Percentiles rank a stretch among this genome's conserved stretches.
phyloP scores from a whole-genome alignment of 2,888 invertebrate species.

The Diarsia dahlii region DNA sequence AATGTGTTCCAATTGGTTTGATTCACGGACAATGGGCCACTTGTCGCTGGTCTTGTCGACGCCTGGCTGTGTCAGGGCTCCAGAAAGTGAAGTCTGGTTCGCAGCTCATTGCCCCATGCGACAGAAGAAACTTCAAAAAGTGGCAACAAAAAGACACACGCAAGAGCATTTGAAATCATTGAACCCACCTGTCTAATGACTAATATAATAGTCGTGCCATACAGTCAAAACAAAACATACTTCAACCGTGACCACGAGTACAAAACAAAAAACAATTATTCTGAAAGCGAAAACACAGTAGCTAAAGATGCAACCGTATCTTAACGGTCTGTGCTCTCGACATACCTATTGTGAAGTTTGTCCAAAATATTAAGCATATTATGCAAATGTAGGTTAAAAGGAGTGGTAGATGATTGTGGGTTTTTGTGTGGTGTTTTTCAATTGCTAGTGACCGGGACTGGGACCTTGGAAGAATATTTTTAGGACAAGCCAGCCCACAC shows the following conservation, averaged over 20 bases:
- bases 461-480: too few relatives aligned
- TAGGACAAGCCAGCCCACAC: too few relatives aligned
- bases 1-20: too few relatives aligned
- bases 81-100: not conserved
- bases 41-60: not conserved
- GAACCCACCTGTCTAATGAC: conserved; percentile 21
- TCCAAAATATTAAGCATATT: conserved; percentile 41
- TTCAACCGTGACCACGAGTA: conserved; percentile 44
- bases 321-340: conserved; percentile 72
- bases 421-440: not conserved
- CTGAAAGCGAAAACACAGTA: conserved; percentile 77
- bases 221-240: conserved; percentile 43
- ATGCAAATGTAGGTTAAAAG: not conserved
- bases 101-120: too few relatives aligned
- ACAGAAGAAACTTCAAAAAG: not conserved
- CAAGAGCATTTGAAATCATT: not conserved
- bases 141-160: not conserved
- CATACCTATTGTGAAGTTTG: conserved; percentile 66
- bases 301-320: conserved; percentile 68
- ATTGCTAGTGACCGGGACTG: not conserved
- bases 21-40: not conserved
- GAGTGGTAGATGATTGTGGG: not conserved
- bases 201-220: conserved; percentile 15
- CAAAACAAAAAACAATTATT: conserved; percentile 61
- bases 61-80: not conserved